Evolutionary conservation across 2,888 invertebrate species (phyloP), one percentile per base, ranked within the genome.

Genomic region (Apamea anceps): DNA sequence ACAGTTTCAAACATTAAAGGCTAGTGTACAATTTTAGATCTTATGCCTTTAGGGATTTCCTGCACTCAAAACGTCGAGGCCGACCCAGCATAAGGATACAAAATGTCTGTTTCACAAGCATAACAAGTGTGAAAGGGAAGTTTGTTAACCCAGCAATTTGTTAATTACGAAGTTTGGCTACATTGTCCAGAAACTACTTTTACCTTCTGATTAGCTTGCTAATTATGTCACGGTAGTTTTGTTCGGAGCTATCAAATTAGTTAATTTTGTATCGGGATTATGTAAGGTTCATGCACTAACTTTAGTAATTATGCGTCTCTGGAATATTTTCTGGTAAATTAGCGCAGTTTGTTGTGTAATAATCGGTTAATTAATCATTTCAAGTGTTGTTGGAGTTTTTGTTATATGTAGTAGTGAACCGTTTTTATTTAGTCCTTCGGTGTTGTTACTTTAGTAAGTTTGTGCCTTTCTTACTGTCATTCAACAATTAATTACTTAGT

Each of bases 171-270:
- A 88, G 76, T 88, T 89, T 67, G 72, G 42, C 48, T 80, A 79
- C 66, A 82, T 80, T 84, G 83, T 86, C 79, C 80, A 82, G 81
- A 87, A 85, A 82, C 81, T 67, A 84, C 79, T 82, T 82, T 85
- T 84, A 85, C 86, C 85, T 87, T 87, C 75, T 90, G 90, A 91
- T 89, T 92, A 81, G 87, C 67, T 87, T 85, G 87, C 65, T 88
- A 89, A 90, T 90, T 85, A 80, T 86, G 86, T 88, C 87, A 83
- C 75, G 73, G 87, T 79, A 84, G 83, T 86, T 88, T 88, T 87
- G 88, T 86, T 83, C n/a, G 72, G 76, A 87, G 90, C 89, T 90
- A 87, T 81, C 32, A 84, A 88, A 91, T 92, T 90, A 89, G 90
- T 85, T 87, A 87, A 90, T 91, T 90, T 84, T 84, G 88, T 84